Evolutionary conservation across 35 echinoderm and acorn worm genomes (phyloP).

Genomic region (Ophiothrix spiculata): DNA sequence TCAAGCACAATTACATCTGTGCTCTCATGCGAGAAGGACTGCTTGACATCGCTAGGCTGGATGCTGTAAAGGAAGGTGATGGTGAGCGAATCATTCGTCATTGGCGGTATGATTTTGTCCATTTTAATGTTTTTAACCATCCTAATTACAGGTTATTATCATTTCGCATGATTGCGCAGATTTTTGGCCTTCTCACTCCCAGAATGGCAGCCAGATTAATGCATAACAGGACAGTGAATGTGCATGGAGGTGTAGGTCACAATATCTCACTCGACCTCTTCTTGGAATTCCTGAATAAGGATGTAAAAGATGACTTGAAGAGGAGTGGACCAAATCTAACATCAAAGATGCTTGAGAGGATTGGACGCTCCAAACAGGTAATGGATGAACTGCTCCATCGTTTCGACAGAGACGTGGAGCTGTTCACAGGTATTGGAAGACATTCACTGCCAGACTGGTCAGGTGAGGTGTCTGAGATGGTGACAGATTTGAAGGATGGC

Average conservation of each 20-base stretch:
- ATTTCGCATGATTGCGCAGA: not conserved
- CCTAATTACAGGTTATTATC: not conserved
- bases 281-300: conserved; percentile 1
- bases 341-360: not conserved
- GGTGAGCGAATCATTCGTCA: not conserved
- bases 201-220: not conserved
- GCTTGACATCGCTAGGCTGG: not conserved
- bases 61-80: not conserved
- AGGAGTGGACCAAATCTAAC: not conserved
- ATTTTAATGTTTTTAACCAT: not conserved
- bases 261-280: not conserved
- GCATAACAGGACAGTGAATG: conserved; percentile 2
- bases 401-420: not conserved
- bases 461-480: not conserved
- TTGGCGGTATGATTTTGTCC: not conserved
- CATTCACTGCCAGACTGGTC: not conserved
- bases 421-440: not conserved
- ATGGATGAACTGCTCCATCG: not conserved
- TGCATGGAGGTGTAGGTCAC: not conserved
- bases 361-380: not conserved
- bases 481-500: not conserved
- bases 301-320: not conserved
- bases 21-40: conserved; percentile 3
- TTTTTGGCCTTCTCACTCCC: not conserved
- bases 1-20: not conserved